Conservation (phyloP, 2,797 vertebrate species). For the Gymnoscopelus braueri region DNA sequence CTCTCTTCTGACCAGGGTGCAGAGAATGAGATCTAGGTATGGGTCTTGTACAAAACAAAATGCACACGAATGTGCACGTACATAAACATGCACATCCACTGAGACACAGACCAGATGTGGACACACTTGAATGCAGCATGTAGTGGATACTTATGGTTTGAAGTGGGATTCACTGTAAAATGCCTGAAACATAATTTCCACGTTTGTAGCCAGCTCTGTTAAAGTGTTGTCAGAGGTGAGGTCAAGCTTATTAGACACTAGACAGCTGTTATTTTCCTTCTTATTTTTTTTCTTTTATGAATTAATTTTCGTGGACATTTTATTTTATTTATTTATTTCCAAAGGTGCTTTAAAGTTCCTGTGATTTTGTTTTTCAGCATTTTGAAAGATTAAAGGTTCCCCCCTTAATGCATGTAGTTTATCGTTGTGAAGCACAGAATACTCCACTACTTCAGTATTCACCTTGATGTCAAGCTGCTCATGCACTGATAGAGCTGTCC, state of each 20-base stretch:
- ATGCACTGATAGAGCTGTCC: conserved; percentile 46
- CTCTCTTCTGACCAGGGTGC: conserved; percentile 65
- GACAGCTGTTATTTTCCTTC: background rate
- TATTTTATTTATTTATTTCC: background rate
- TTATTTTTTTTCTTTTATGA: background rate
- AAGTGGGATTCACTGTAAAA: background rate
- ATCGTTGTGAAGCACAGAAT: conserved; percentile 34
- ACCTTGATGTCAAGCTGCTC: conserved; percentile 41
- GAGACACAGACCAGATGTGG: conserved; percentile 18
- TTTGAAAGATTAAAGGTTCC: background rate
- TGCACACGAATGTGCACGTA: conserved; percentile 38
- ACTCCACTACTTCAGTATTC: conserved; percentile 52
- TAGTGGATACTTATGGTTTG: background rate
- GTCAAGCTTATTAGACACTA: background rate
- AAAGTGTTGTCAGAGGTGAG: too few relatives aligned
- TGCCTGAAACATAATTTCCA: background rate
- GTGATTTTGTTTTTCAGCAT: background rate
- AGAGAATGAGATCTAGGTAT: conserved; percentile 39
- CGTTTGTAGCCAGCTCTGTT: background rate
- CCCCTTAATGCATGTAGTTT: conserved; percentile 33
- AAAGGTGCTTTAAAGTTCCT: conserved; percentile 10
- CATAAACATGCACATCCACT: conserved; percentile 7
- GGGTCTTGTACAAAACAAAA: background rate
- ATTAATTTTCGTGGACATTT: background rate
- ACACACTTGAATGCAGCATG: background rate